Conservation (phyloP, 53 echinoderm and acorn worm species). For the Mesocentrotus franciscanus region DNA sequence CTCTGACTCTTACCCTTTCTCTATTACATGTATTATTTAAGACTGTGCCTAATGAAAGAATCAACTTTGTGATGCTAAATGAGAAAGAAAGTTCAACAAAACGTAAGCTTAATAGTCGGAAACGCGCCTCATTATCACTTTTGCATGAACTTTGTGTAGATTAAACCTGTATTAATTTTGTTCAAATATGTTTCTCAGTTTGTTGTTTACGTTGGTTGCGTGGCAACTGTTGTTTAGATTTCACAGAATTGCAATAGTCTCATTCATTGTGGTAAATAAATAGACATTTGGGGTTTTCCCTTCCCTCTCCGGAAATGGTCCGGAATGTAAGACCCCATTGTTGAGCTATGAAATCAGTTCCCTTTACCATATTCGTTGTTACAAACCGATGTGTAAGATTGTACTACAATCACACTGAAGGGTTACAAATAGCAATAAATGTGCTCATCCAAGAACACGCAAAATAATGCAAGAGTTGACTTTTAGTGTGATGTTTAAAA, state of each 20-base stretch:
- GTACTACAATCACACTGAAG: too few species aligned
- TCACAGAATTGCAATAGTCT: too few species aligned
- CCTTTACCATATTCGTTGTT: background rate
- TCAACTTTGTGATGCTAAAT: too few species aligned
- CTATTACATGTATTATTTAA: background rate
- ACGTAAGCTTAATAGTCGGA: background rate
- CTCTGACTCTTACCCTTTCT: background rate
- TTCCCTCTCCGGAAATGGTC: background rate
- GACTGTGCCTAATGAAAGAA: too few species aligned
- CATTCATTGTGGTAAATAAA: background rate
- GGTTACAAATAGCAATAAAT: too few species aligned
- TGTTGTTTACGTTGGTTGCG: too few species aligned
- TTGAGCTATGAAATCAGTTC: background rate
- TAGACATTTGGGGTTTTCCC: background rate
- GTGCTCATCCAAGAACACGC: too few species aligned
- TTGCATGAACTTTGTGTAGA: background rate
- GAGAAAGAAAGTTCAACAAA: too few species aligned
- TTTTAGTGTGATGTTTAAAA: too few species aligned
- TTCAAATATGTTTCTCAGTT: background rate
- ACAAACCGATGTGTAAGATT: too few species aligned
- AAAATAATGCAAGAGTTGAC: too few species aligned
- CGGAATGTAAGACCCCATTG: background rate
- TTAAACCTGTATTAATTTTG: background rate
- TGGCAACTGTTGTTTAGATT: too few species aligned
- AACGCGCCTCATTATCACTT: background rate